Conservation (phyloP, 1,140 invertebrate species). For the Neodiprion lecontei region DNA sequence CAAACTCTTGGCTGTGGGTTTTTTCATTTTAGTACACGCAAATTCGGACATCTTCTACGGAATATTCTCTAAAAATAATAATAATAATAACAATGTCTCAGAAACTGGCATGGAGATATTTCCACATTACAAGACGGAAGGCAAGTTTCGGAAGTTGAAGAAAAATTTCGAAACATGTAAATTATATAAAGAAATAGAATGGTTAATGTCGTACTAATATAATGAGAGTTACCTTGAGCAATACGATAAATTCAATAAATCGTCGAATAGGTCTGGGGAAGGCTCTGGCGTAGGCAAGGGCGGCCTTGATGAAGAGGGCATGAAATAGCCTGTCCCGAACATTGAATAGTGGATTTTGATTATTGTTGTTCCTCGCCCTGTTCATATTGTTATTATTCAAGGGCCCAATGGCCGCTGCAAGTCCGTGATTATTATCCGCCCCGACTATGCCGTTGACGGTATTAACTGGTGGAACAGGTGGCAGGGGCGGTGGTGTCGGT, state of each 20-base stretch:
- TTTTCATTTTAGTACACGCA: too few relatives aligned
- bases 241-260: slow-evolving; percentile 89
- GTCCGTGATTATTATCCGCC: slow-evolving; percentile 50
- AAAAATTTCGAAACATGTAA: too few relatives aligned
- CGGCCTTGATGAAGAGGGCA: slow-evolving; percentile 90
- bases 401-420: slow-evolving; percentile 47
- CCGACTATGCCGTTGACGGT: slow-evolving; percentile 47
- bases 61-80: too few relatives aligned
- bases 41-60: too few relatives aligned
- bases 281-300: slow-evolving; percentile 87
- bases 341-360: slow-evolving; percentile 79
- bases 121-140: too few relatives aligned
- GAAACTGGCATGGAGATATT: too few relatives aligned
- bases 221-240: slow-evolving; percentile 75
- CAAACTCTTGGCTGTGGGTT: too few relatives aligned
- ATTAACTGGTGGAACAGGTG: slow-evolving; percentile 24
- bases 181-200: too few relatives aligned
- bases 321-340: slow-evolving; percentile 95
- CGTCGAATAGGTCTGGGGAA: slow-evolving; percentile 86
- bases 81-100: too few relatives aligned
- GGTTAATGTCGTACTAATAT: too few relatives aligned
- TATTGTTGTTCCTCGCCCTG: slow-evolving; percentile 44
- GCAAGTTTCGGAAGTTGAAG: too few relatives aligned
- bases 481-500: too few relatives aligned
- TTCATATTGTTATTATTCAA: slow-evolving; percentile 47